Conservation (phyloP, 2,797 vertebrate species). For the Selene dorsalis region DNA sequence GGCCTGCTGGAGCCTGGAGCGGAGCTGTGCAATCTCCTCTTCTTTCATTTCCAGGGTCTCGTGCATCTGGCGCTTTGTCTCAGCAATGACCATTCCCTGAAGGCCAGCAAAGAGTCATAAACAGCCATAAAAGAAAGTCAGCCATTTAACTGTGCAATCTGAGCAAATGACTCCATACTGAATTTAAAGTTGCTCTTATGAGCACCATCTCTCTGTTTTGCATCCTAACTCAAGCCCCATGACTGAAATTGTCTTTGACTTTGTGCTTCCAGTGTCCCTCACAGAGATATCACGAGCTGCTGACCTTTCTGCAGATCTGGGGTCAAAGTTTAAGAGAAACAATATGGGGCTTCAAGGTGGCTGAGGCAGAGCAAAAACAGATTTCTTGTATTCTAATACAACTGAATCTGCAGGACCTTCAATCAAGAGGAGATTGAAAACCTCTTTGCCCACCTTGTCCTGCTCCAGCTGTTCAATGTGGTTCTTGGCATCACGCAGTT, state of each 20-base stretch:
- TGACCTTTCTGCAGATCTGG: slow-evolving; percentile 44
- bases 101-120: slow-evolving; percentile 5
- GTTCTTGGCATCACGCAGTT: slow-evolving; percentile 96
- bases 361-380: slow-evolving; percentile 45
- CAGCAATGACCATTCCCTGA: slow-evolving; percentile 98
- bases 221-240: slow-evolving; percentile 24
- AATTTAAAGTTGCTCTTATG: slow-evolving; percentile 8
- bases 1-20: slow-evolving; percentile 87
- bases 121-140: slow-evolving; percentile 16
- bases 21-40: slow-evolving; percentile 93
- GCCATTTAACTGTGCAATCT: background rate
- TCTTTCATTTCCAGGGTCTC: slow-evolving; percentile 98
- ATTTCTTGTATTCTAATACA: slow-evolving; percentile 36
- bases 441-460: slow-evolving; percentile 92
- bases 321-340: slow-evolving; percentile 74
- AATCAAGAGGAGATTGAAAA: slow-evolving; percentile 34
- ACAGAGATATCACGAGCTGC: slow-evolving; percentile 45
- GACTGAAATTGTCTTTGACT: slow-evolving; percentile 41
- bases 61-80: slow-evolving; percentile 98
- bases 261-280: slow-evolving; percentile 59
- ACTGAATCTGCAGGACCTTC: slow-evolving; percentile 20
- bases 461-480: slow-evolving; percentile 98
- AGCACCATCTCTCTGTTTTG: slow-evolving; percentile 15
- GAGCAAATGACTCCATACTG: background rate
- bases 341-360: slow-evolving; percentile 46